A percentile compares a stretch with the other conserved stretches of the same genome.
Evolutionary conservation across 2,888 invertebrate genomes (phyloP).

Genomic region (Ptilodon capucinus): DNA sequence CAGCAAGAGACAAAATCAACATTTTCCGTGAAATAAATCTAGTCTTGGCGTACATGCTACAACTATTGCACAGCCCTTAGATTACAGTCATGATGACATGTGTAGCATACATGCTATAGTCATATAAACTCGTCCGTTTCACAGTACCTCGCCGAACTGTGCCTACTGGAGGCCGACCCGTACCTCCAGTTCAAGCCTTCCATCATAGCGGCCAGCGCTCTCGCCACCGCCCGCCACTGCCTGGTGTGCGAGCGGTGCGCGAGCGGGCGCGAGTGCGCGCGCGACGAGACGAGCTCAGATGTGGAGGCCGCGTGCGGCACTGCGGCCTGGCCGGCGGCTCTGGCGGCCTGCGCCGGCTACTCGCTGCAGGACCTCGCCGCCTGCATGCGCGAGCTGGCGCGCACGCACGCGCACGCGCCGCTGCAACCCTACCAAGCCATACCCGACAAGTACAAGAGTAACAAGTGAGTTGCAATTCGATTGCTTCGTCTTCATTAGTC

Average conservation of each 20-base stretch:
- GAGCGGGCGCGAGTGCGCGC: constrained; percentile 1
- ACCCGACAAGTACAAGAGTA: constrained; percentile 92
- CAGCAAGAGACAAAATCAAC: too few relatives aligned
- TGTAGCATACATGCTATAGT: too few relatives aligned
- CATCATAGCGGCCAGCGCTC: constrained; percentile 89
- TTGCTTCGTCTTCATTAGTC: not conserved
- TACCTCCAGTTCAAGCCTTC: constrained; percentile 93
- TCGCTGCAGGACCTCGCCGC: constrained; percentile 82
- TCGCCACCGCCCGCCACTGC: constrained; percentile 91
- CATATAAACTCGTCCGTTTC: not conserved
- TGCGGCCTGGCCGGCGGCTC: constrained; percentile 85
- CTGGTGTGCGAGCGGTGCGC: constrained; percentile 69
- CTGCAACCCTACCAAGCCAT: constrained; percentile 91
- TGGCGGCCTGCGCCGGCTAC: constrained; percentile 87
- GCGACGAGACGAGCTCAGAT: not conserved
- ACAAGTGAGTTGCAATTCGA: constrained; percentile 81
- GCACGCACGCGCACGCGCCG: constrained; percentile 86
- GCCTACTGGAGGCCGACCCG: constrained; percentile 93
- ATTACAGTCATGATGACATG: too few relatives aligned
- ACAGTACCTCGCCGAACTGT: constrained; percentile 92
- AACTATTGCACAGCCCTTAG: too few relatives aligned
- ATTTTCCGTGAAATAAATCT: too few relatives aligned
- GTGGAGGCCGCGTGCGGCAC: constrained; percentile 38
- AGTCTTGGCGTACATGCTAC: too few relatives aligned
- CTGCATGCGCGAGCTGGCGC: constrained; percentile 86